Conservation (phyloP, 2,113 vertebrate species). For the Sapajus apella region DNA sequence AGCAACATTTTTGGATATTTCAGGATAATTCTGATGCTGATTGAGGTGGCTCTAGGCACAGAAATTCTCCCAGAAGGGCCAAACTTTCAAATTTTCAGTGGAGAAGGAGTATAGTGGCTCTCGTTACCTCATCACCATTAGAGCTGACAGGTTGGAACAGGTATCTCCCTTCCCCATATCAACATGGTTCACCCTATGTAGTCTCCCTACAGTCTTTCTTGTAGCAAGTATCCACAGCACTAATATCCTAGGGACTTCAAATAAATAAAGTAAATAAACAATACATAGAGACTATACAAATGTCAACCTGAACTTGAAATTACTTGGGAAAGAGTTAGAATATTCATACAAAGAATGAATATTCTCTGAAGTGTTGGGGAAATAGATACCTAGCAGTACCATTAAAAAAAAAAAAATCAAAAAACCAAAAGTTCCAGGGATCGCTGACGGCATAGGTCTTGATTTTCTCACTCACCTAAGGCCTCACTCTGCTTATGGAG, state of each 20-base stretch:
- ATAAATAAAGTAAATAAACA: slow-evolving; percentile 76
- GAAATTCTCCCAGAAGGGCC: background rate
- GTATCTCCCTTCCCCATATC: background rate
- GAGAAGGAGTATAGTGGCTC: background rate
- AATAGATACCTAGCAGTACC: slow-evolving; percentile 1
- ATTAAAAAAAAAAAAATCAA: background rate
- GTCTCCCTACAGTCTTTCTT: background rate
- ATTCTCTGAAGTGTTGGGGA: slow-evolving; percentile 54
- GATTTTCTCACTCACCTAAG: background rate
- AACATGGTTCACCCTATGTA: background rate
- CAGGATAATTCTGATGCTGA: background rate
- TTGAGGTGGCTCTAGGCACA: background rate
- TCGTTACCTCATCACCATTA: background rate
- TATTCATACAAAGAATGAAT: background rate
- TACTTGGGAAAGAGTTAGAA: slow-evolving; percentile 55
- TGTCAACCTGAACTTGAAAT: slow-evolving; percentile 72
- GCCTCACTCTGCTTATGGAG: background rate
- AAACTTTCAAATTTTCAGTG: background rate
- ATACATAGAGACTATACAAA: slow-evolving; percentile 66
- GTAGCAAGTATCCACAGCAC: slow-evolving; percentile 56
- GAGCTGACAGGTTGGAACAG: slow-evolving; percentile 29
- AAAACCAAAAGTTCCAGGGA: background rate
- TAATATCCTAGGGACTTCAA: slow-evolving; percentile 43
- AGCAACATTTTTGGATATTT: background rate
- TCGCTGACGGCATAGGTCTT: background rate